A percentile compares a stretch with the other conserved stretches of the same genome.
Evolutionary conservation across 2,797 vertebrate species (phyloP).

Genomic region (Crossoptilon crossoptilon): DNA sequence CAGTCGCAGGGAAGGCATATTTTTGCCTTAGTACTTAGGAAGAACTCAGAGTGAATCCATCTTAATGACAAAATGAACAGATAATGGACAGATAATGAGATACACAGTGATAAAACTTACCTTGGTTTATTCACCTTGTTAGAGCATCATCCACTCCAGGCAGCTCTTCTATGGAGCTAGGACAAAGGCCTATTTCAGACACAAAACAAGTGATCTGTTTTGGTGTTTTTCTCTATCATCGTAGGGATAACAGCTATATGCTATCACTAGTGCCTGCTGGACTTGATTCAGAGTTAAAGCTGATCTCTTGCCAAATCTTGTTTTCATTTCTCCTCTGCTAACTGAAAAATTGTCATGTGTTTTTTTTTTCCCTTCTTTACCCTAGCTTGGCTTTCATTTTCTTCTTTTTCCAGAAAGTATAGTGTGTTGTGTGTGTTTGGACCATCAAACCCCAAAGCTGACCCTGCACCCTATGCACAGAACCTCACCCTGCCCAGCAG

Average conservation of each 20-base stretch:
- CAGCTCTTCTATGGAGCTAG: background rate
- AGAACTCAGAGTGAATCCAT: background rate
- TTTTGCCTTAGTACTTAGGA: background rate
- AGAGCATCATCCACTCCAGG: background rate
- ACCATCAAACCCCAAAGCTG: background rate
- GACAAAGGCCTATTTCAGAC: background rate
- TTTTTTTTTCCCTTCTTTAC: background rate
- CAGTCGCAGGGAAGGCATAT: background rate
- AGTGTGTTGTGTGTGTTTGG: background rate
- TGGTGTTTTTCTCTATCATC: background rate
- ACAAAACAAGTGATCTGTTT: background rate
- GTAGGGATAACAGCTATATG: background rate
- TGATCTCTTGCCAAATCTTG: background rate
- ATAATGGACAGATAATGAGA: background rate
- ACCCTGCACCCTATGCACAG: too few relatives aligned
- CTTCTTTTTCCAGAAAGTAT: background rate
- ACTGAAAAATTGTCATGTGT: background rate
- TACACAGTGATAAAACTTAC: background rate
- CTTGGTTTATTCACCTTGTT: background rate
- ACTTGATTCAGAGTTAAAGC: background rate
- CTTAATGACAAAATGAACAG: background rate
- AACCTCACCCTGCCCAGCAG: background rate
- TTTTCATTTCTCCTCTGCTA: background rate
- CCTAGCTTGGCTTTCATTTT: background rate
- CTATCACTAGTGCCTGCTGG: background rate